Evolutionary conservation across 1,140 invertebrate species (phyloP), one percentile per base, ranked within the genome.

Genomic region (Bursaphelenchus mucronatus): DNA sequence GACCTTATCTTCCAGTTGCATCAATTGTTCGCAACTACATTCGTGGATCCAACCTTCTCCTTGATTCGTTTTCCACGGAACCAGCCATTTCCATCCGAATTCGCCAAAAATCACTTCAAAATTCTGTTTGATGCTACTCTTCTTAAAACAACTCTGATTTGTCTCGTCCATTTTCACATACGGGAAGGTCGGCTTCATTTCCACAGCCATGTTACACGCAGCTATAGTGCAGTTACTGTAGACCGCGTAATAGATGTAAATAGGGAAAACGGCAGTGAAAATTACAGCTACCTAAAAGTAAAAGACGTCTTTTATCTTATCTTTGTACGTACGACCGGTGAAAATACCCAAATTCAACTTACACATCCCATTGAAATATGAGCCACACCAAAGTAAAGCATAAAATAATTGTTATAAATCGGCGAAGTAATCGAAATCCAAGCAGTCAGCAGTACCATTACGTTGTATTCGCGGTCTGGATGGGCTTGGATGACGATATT

Each of bases 31-130:
- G 41, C 57, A 59, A 45, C 21, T 30, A 7, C 57, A 59, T 17
- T 30, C 40, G 7, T 59, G 57, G 3, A 45, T 6, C 57, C 57
- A 59, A 17, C 57, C 57, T 30, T 59, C 41, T 11, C 10, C 45
- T n/a, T 59, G 40, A 11, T 13, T n/a, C 19, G 11, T 59, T n/a
- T n/a, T 30, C 40, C 19, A 2, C 40, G 57, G 57, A 1, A 59
- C 40, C 13, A 44, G 19, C 57, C 57, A 59, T 17, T 17, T 17
- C 40, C 19, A 43, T 39, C 21, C 13, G 40, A 44, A 11, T 13
- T 39, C 10, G 15, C 57, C 57, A 9, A 59, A 59, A n/a, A 59
- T 50, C 11, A 44, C 57, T 59, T 59, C n/a, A 7, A 59, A 15
- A 39, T 59, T 59, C 15, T 50, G 1, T 11, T 44, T 11, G 19